Conservation (phyloP, 2,797 vertebrate genomes). For the Arnoldichthys spilopterus region DNA sequence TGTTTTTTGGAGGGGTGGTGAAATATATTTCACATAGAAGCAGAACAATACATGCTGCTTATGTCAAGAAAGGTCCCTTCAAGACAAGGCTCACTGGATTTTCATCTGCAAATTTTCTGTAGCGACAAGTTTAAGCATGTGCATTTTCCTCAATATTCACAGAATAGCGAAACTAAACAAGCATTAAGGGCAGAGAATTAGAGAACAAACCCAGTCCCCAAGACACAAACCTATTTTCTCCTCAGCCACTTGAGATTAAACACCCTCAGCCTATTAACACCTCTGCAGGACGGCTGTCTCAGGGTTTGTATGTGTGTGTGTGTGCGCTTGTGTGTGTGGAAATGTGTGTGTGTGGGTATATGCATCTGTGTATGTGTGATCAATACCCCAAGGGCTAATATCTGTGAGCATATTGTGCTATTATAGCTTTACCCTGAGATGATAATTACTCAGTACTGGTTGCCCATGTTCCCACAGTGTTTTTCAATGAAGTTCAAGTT, state of each 20-base stretch:
- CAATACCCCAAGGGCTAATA: constrained; percentile 41
- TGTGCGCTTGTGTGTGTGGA: constrained; percentile 1
- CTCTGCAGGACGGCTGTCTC: constrained; percentile 53
- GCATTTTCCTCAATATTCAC: constrained; percentile 22
- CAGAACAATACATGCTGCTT: constrained; percentile 10
- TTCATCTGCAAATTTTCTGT: constrained; percentile 33
- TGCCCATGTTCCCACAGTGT: constrained; percentile 23
- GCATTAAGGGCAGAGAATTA: constrained; percentile 40
- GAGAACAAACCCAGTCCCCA: constrained; percentile 38
- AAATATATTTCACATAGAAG: not conserved
- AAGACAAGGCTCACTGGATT: not conserved
- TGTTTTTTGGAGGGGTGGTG: not conserved
- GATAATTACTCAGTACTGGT: not conserved
- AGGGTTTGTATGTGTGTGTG: constrained; percentile 29
- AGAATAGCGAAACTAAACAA: constrained; percentile 36
- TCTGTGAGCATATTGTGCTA: constrained; percentile 30
- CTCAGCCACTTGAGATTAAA: constrained; percentile 53
- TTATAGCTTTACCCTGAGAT: constrained; percentile 17
- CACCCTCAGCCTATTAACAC: constrained; percentile 66
- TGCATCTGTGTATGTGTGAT: constrained; percentile 27
- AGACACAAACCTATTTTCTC: constrained; percentile 59
- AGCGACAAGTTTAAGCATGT: constrained; percentile 40
- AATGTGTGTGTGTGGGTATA: not conserved
- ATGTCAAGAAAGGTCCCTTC: constrained; percentile 2
- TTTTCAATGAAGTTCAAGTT: constrained; percentile 60